These are phyloP conservation scores for Papilio protenor DNA, from an alignment of 2,888 invertebrate genomes.

Conservation along the genomic window DNA sequence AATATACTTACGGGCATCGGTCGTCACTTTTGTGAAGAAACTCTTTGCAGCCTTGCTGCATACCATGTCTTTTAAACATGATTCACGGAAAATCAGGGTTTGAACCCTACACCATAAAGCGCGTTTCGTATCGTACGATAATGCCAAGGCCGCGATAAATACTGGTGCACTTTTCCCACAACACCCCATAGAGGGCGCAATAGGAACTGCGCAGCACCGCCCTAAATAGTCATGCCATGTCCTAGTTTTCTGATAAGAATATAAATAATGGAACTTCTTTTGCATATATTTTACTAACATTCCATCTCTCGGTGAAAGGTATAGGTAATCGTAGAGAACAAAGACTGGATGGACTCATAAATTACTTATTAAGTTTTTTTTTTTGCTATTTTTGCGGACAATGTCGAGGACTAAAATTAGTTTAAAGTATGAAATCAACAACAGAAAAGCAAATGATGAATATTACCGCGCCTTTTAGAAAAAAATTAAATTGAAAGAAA, in stretches of 20 bases:
- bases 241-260: neutral
- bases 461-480: too few species aligned
- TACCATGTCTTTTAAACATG: neutral
- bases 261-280: neutral
- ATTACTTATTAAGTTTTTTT: too few species aligned
- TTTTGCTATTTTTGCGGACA: too few species aligned
- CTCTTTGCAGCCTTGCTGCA: conserved; percentile 52
- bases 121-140: conserved; percentile 27
- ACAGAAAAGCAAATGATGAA: too few species aligned
- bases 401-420: too few species aligned
- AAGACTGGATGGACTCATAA: too few species aligned
- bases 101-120: neutral
- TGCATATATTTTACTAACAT: neutral
- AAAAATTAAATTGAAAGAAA: too few species aligned
- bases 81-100: neutral
- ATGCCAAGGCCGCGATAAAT: conserved; percentile 24
- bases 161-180: conserved; percentile 26
- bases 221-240: conserved; percentile 14
- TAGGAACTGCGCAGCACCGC: conserved; percentile 22
- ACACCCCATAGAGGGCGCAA: conserved; percentile 21
- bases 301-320: too few species aligned
- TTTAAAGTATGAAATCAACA: too few species aligned
- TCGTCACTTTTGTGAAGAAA: conserved; percentile 61
- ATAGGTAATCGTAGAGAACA: too few species aligned
- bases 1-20: conserved; percentile 63